Conservation (phyloP, 2,113 vertebrate genomes). For the Pelodiscus sinensis region DNA sequence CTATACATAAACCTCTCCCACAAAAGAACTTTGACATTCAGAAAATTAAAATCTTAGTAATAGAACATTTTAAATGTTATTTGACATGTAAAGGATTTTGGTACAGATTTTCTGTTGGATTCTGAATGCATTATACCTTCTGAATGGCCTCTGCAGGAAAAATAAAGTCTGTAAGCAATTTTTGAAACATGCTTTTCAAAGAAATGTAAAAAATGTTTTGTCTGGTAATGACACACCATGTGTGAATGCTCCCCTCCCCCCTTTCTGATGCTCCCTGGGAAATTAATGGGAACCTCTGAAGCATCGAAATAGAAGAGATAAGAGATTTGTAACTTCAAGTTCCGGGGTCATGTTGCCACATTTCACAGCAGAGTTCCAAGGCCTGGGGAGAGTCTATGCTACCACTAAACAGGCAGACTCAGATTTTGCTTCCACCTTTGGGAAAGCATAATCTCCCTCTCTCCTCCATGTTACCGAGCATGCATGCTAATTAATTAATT, state of each 20-base stretch:
- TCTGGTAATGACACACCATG: not conserved
- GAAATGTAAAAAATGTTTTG: not conserved
- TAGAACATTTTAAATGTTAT: slow-evolving; percentile 66
- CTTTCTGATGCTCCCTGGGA: not conserved
- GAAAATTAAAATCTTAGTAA: slow-evolving; percentile 73
- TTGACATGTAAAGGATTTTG: slow-evolving; percentile 67
- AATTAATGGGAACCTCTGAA: not conserved
- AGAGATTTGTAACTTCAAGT: not conserved
- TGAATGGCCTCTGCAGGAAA: slow-evolving; percentile 44
- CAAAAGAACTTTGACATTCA: slow-evolving; percentile 67
- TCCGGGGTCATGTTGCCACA: not conserved
- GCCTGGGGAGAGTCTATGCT: not conserved
- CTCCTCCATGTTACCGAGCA: not conserved
- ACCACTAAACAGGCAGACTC: not conserved
- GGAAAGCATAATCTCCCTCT: not conserved
- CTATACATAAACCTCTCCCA: slow-evolving; percentile 55
- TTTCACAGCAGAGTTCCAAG: not conserved
- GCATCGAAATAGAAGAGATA: not conserved
- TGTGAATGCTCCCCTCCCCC: slow-evolving; percentile 11
- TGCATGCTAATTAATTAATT: not conserved
- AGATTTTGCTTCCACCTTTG: not conserved
- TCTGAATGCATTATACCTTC: slow-evolving; percentile 58
- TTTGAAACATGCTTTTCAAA: slow-evolving; percentile 55
- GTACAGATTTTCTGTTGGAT: slow-evolving; percentile 44
- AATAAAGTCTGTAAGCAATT: slow-evolving; percentile 60